phyloP scores from a whole-genome alignment of 2,888 invertebrate species.

The Pecten maximus region DNA sequence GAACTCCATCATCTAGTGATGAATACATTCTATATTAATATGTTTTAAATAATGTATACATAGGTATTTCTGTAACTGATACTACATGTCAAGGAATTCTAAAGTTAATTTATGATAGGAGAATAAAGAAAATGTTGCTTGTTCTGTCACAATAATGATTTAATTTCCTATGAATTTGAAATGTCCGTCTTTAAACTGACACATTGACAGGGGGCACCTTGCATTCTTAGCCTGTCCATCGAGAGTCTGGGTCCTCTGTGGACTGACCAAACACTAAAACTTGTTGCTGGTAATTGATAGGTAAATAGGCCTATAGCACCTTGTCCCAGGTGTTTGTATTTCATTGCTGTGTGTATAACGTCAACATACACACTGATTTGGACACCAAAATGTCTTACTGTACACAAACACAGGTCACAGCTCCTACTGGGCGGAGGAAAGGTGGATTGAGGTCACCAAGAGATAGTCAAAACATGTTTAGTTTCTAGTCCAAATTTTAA shows the following conservation, averaged over 20 bases:
- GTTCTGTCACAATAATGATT: not conserved
- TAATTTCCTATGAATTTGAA: not conserved
- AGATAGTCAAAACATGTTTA: not conserved
- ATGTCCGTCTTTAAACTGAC: not conserved
- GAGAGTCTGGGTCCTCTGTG: not conserved
- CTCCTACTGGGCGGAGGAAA: not conserved
- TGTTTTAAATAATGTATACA: too few species aligned
- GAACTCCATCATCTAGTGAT: too few species aligned
- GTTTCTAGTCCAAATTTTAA: too few species aligned
- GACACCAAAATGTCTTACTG: not conserved
- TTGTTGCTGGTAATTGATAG: constrained; percentile 24
- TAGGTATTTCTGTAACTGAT: too few species aligned
- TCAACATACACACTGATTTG: constrained; percentile 22
- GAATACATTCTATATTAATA: too few species aligned
- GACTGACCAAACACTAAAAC: not conserved
- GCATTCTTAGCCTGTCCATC: not conserved
- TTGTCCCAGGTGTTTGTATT: not conserved
- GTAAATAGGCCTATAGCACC: constrained; percentile 17
- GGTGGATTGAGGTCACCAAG: not conserved
- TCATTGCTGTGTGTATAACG: constrained; percentile 17
- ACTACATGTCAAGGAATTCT: too few species aligned
- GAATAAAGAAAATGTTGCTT: not conserved
- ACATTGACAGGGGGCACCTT: not conserved
- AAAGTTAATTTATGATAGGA: not conserved
- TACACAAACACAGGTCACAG: not conserved